phyloP scores from a whole-genome alignment of 2,113 vertebrate species.

The Pavo muticus region DNA sequence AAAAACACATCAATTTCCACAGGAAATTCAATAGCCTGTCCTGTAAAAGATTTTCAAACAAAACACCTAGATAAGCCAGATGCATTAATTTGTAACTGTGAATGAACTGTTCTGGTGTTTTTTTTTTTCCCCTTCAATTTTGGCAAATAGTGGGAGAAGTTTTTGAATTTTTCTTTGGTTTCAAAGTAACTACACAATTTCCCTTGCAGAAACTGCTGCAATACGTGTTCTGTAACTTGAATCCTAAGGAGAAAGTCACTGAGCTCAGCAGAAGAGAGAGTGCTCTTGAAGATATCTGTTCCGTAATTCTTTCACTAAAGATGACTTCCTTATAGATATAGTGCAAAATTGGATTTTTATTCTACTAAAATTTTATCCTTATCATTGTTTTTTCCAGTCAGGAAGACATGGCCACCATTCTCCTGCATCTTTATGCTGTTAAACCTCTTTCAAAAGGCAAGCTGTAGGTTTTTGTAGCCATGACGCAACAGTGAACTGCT shows the following conservation, averaged over 20 bases:
- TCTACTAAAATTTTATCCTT: not conserved
- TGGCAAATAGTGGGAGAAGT: not conserved
- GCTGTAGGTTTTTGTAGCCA: accelerated
- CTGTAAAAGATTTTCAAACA: slow-evolving; percentile 4
- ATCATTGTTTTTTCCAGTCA: not conserved
- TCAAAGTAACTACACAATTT: not conserved
- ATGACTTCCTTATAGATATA: not conserved
- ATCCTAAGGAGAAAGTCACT: not conserved
- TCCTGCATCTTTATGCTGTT: not conserved
- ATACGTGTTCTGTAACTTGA: not conserved
- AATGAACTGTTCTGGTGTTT: not conserved
- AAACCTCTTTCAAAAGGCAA: not conserved
- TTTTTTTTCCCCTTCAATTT: not conserved
- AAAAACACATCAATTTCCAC: not conserved
- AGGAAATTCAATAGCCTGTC: not conserved
- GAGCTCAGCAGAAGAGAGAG: not conserved
- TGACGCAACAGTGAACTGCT: not conserved
- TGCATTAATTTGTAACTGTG: not conserved
- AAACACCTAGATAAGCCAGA: not conserved
- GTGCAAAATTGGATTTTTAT: not conserved
- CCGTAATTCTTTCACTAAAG: not conserved
- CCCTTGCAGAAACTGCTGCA: not conserved
- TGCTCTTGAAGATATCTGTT: not conserved
- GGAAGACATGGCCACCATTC: not conserved
- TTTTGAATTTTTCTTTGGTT: not conserved